These are phyloP conservation scores for Nephrotoma appendiculata DNA, from an alignment of 2,888 invertebrate genomes.

Conservation along the genomic window DNA sequence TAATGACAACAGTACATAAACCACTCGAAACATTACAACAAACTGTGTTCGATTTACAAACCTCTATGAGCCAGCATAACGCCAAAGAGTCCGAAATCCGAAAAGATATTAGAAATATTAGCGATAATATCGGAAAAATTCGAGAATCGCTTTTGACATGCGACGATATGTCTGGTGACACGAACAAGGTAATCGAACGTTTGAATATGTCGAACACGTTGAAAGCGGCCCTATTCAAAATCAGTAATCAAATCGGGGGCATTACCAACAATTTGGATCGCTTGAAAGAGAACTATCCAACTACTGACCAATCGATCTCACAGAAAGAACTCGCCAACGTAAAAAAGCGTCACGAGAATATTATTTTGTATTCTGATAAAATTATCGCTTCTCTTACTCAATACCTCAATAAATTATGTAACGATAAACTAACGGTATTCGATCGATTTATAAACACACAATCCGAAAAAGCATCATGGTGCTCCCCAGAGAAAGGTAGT, in stretches of 20 bases:
- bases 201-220: conserved; percentile 59
- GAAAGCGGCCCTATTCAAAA: conserved; percentile 52
- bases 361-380: conserved; percentile 65
- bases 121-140: conserved; percentile 54
- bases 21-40: neutral
- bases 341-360: conserved; percentile 70
- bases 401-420: conserved; percentile 75
- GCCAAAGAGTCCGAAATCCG: conserved; percentile 60
- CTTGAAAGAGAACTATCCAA: conserved; percentile 59
- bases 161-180: conserved; percentile 80
- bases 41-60: conserved; percentile 41
- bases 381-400: conserved; percentile 62
- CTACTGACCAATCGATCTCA: conserved; percentile 59
- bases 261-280: conserved; percentile 54
- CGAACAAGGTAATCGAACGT: conserved; percentile 65
- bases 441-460: conserved; percentile 66
- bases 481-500: conserved; percentile 73
- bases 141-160: conserved; percentile 77
- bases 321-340: conserved; percentile 70
- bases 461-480: conserved; percentile 84
- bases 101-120: conserved; percentile 52
- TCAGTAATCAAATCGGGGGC: conserved; percentile 51
- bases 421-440: conserved; percentile 67
- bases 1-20: neutral
- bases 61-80: conserved; percentile 54